phyloP scores from a whole-genome alignment of 1,140 invertebrate genomes.

The Anthonomus grandis region DNA sequence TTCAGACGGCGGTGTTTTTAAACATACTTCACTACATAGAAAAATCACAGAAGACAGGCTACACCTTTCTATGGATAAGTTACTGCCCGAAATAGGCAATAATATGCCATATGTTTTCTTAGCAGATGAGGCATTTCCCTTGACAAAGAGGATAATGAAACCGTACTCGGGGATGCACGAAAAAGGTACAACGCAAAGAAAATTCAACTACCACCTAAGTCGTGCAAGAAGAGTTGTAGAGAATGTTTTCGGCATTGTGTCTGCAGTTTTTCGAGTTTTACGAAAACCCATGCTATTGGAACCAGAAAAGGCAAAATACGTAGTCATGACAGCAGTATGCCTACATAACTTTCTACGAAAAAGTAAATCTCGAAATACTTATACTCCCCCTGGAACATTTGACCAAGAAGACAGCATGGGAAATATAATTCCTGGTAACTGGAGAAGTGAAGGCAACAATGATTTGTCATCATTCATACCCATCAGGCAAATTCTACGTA shows the following conservation, averaged over 20 bases:
- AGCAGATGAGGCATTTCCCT: conserved; percentile 53
- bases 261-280: conserved; percentile 48
- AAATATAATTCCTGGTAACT: conserved; percentile 10
- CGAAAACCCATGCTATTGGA: conserved; percentile 41
- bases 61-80: not conserved
- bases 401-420: not conserved
- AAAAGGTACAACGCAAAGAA: conserved; percentile 34
- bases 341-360: conserved; percentile 43
- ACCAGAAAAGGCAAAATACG: conserved; percentile 34
- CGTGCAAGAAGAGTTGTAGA: conserved; percentile 48
- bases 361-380: no score
- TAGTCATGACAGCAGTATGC: conserved; percentile 31
- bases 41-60: conserved; percentile 9
- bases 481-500: no score
- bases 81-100: not conserved
- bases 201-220: conserved; percentile 47
- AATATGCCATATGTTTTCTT: conserved; percentile 39
- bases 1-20: conserved; percentile 17
- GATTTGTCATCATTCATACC: not conserved
- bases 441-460: conserved; percentile 1
- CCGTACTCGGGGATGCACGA: conserved; percentile 45
- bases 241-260: conserved; percentile 52
- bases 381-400: no score
- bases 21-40: not conserved
- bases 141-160: conserved; percentile 48